Evolutionary conservation across 1,140 invertebrate species (phyloP), one percentile per base, ranked within the genome.

Genomic region (Euglossa dilemma): DNA sequence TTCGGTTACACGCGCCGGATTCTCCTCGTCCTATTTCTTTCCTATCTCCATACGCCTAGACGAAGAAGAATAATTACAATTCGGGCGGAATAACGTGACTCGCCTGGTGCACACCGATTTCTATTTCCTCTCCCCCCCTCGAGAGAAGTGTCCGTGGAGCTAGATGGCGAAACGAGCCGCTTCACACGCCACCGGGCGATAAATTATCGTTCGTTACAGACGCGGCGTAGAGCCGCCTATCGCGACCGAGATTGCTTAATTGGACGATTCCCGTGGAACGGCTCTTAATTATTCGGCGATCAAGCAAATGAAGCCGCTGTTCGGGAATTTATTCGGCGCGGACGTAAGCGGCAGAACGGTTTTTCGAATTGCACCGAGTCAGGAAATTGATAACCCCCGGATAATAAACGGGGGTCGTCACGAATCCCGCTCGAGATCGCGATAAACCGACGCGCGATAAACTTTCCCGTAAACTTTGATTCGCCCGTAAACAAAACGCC

Each of bases 251-350:
- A 80, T 72, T 72, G 50, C 77, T 80, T 61, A 57, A 72, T 71
- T 52, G 75, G 75, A 77, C 47, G 28, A 67, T 77, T 25, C 75
- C 5, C 28, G 43, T 25, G 57, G 45, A 80, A 72, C 56, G 47
- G 47, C 57, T 43, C 45, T 73, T 59, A 73, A 73, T 80, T 80
- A 80, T 63, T 54, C 78, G 57, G 54, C 67, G 54, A 72, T 72
- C 54, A 71, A 18, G 25, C 69, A 52, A 71, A 71, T n/a, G 69
- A 71, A 71, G 25, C 69, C 45, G 43, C 23, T 18, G 20, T 28
- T 52, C 14, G 45, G n/a, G 28, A 80, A 73, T 80, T 80, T 73
- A 63, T 63, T 63, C 57, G 20, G 12, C 25, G 8, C 14, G 14
- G 12, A n/a, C 43, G 12, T n/a, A 54, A 54, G 12, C 63, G 43